phyloP scores from a whole-genome alignment of 2,113 vertebrate species.

The Siniperca knerii region DNA sequence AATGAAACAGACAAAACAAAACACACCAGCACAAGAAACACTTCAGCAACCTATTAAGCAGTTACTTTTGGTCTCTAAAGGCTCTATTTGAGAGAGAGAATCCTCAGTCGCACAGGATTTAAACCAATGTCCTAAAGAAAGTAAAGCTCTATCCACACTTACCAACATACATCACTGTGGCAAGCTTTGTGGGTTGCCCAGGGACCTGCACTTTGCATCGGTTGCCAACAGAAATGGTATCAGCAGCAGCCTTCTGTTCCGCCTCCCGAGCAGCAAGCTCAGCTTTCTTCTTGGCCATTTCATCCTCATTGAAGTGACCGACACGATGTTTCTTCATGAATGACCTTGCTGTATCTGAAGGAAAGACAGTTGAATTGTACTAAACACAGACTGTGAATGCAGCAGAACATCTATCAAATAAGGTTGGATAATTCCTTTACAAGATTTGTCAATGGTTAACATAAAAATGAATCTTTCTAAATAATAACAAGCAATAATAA shows the following conservation, averaged over 20 bases:
- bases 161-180: conserved; percentile 93
- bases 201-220: conserved; percentile 87
- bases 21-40: not conserved
- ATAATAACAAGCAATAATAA: not conserved
- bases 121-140: conserved; percentile 7
- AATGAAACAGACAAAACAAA: not conserved
- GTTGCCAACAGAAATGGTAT: conserved; percentile 84
- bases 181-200: conserved; percentile 87
- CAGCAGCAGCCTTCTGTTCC: conserved; percentile 83
- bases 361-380: not conserved
- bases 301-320: conserved; percentile 87
- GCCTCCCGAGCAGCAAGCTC: conserved; percentile 75
- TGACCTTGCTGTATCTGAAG: conserved; percentile 87
- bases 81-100: conserved; percentile 16
- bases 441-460: not conserved
- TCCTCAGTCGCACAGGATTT: conserved; percentile 3
- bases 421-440: not conserved
- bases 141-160: conserved; percentile 64
- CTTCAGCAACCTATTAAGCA: not conserved
- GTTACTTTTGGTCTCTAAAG: not conserved
- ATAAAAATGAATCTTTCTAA: not conserved
- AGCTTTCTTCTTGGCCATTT: conserved; percentile 76
- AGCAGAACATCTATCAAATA: not conserved
- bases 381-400: not conserved
- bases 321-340: conserved; percentile 89